These are phyloP conservation scores for Hyperopisus bebe DNA, from an alignment of 2,113 vertebrate genomes.

Conservation along the genomic window DNA sequence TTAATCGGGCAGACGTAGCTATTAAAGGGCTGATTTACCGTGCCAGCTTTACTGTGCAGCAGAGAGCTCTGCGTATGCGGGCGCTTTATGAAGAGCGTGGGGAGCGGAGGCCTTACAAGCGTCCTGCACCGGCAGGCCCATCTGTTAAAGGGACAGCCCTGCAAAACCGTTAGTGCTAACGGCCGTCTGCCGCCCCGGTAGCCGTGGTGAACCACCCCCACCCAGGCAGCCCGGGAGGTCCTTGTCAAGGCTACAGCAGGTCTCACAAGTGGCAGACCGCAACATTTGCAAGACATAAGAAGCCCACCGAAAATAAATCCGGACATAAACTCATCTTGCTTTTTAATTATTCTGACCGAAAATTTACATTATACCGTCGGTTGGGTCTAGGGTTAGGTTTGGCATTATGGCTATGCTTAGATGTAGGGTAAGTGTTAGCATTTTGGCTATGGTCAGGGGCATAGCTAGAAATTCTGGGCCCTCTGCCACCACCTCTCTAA, in stretches of 20 bases:
- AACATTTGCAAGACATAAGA: background rate
- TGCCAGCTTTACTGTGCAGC: slow-evolving; percentile 42
- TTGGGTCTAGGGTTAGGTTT: background rate
- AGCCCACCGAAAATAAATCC: background rate
- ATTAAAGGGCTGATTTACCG: slow-evolving; percentile 46
- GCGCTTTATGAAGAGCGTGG: slow-evolving; percentile 47
- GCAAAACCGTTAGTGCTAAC: slow-evolving; percentile 48
- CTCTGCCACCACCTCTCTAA: too few species aligned
- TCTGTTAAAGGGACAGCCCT: slow-evolving; percentile 47
- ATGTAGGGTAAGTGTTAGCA: too few species aligned
- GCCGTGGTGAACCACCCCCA: background rate
- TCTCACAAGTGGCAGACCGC: background rate
- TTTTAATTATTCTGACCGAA: background rate
- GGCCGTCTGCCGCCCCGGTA: slow-evolving; percentile 31
- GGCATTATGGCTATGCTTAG: background rate
- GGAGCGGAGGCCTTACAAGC: slow-evolving; percentile 38
- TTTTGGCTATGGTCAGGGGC: too few species aligned
- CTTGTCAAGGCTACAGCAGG: background rate
- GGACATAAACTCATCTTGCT: background rate
- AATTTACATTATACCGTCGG: background rate
- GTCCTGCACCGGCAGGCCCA: slow-evolving; percentile 44
- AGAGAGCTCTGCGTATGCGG: slow-evolving; percentile 29
- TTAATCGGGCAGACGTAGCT: slow-evolving; percentile 38
- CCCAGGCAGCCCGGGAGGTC: background rate
- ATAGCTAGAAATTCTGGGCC: too few species aligned